These are phyloP conservation scores for Ascaphus truei DNA, from an alignment of 2,113 vertebrate genomes.

Conservation along the genomic window DNA sequence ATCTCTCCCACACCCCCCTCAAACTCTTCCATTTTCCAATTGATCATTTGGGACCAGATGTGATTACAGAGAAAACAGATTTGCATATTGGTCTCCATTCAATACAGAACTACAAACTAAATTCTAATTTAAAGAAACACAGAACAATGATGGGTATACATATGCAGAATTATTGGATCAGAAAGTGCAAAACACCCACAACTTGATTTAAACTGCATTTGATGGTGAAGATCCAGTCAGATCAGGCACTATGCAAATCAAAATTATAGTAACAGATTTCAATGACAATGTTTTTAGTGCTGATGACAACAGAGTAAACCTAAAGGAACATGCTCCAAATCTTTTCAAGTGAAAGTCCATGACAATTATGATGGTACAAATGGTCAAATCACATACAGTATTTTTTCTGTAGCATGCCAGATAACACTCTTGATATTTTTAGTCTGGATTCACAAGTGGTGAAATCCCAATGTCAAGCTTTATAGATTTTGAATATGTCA, in stretches of 20 bases:
- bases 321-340: slow-evolving; percentile 25
- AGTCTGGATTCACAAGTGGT: slow-evolving; percentile 35
- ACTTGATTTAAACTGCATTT: slow-evolving; percentile 45
- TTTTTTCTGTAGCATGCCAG: slow-evolving; percentile 4
- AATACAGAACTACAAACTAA: too few relatives aligned
- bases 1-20: too few relatives aligned
- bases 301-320: slow-evolving; percentile 38
- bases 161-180: slow-evolving; percentile 50
- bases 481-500: slow-evolving; percentile 49
- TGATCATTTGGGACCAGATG: too few relatives aligned
- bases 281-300: slow-evolving; percentile 56
- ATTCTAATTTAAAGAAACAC: slow-evolving; percentile 43
- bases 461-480: slow-evolving; percentile 35
- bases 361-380: slow-evolving; percentile 41
- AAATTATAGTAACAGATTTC: too few relatives aligned
- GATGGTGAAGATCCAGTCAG: slow-evolving; percentile 49
- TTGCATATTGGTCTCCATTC: too few relatives aligned
- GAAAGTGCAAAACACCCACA: slow-evolving; percentile 42
- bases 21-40: too few relatives aligned
- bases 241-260: slow-evolving; percentile 47
- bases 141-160: slow-evolving; percentile 37
- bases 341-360: slow-evolving; percentile 45
- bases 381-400: slow-evolving; percentile 19
- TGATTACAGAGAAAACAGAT: too few relatives aligned
- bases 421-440: not conserved